These are phyloP conservation scores for Chelmon rostratus DNA, from an alignment of 2,797 vertebrate species.

Conservation along the genomic window DNA sequence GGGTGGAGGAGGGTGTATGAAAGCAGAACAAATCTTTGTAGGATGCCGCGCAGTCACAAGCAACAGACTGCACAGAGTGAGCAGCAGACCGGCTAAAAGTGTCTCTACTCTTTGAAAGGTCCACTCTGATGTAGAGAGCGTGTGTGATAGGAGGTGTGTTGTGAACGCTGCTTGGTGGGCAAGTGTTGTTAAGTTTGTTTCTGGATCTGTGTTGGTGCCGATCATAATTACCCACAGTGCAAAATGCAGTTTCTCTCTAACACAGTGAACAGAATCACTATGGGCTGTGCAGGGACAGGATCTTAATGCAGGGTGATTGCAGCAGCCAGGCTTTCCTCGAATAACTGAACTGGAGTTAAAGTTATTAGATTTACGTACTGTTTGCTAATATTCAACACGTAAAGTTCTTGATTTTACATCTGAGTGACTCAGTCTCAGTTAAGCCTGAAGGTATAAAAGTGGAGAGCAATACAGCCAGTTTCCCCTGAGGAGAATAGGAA, in stretches of 20 bases:
- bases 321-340: conserved; percentile 18
- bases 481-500: conserved; percentile 58
- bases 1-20: conserved; percentile 52
- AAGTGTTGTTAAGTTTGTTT: conserved; percentile 20
- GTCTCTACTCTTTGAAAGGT: conserved; percentile 42
- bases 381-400: conserved; percentile 43
- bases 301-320: conserved; percentile 14
- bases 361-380: conserved; percentile 46
- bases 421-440: conserved; percentile 63
- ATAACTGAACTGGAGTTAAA: conserved; percentile 28
- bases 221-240: not conserved
- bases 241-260: not conserved
- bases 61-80: conserved; percentile 35
- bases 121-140: conserved; percentile 23
- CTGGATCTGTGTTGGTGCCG: conserved; percentile 5
- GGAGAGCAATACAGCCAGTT: conserved; percentile 55
- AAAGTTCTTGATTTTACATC: conserved; percentile 73
- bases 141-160: conserved; percentile 37
- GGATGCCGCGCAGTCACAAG: conserved; percentile 30
- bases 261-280: conserved; percentile 14
- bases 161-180: conserved; percentile 12
- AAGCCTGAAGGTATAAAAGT: conserved; percentile 68
- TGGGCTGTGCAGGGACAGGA: not conserved
- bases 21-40: conserved; percentile 55
- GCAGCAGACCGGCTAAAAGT: conserved; percentile 47